phyloP scores from a whole-genome alignment of 1,140 invertebrate genomes.

The Danaus plexippus region DNA sequence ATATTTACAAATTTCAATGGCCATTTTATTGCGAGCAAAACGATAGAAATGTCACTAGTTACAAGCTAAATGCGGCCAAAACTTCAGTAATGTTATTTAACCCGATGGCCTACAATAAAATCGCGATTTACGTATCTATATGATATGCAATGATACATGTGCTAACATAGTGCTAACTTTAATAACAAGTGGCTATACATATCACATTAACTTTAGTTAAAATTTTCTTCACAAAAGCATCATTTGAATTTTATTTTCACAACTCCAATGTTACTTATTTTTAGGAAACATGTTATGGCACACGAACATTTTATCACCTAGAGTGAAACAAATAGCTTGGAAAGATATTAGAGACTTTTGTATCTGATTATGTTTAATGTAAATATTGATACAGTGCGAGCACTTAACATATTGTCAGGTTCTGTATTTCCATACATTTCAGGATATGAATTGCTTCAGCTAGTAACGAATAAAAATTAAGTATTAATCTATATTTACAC shows the following conservation, averaged over 20 bases:
- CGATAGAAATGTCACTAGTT: no score
- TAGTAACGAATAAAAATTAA: slow-evolving; percentile 1
- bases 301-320: slow-evolving; percentile 41
- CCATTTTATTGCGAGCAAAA: no score
- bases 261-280: slow-evolving; percentile 55
- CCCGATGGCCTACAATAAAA: neutral
- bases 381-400: no score
- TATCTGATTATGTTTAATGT: no score
- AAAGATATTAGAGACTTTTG: slow-evolving; percentile 2
- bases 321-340: neutral
- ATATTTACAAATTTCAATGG: no score
- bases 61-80: no score
- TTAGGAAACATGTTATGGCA: slow-evolving; percentile 54
- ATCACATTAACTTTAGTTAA: slow-evolving; percentile 69
- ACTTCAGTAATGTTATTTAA: no score
- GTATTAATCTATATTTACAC: slow-evolving; percentile 34
- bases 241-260: slow-evolving; percentile 58
- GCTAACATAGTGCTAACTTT: slow-evolving; percentile 42
- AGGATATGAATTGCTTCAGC: slow-evolving; percentile 5
- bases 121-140: slow-evolving; percentile 27
- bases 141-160: slow-evolving; percentile 67
- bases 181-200: slow-evolving; percentile 67
- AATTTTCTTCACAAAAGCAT: slow-evolving; percentile 48
- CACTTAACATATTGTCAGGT: neutral
- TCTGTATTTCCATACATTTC: slow-evolving; percentile 3